Percentiles rank a stretch among this genome's conserved stretches.
Evolutionary conservation across 2,113 vertebrate species (phyloP).

Genomic region (Heliornis fulica): DNA sequence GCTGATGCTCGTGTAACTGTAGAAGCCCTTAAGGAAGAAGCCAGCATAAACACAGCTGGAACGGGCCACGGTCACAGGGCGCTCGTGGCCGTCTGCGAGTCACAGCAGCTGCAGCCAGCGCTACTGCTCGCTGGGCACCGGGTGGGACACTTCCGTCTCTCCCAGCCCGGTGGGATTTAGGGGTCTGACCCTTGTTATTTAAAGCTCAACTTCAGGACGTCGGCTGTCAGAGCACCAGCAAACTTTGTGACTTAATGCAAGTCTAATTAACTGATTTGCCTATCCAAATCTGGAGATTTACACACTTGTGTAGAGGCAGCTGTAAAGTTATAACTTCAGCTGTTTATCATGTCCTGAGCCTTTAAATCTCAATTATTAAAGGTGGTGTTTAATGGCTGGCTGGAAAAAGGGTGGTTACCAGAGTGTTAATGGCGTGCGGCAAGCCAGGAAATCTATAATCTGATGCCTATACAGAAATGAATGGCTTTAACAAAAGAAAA

Average conservation of each 20-base stretch:
- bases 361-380: slow-evolving; percentile 74
- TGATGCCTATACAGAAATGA: slow-evolving; percentile 21
- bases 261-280: slow-evolving; percentile 40
- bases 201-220: not conserved
- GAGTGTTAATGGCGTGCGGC: not conserved
- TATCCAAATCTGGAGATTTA: slow-evolving; percentile 38
- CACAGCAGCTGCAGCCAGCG: not conserved
- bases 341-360: slow-evolving; percentile 52
- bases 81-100: not conserved
- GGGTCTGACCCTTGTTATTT: slow-evolving; percentile 7
- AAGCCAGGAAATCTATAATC: slow-evolving; percentile 34
- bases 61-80: not conserved
- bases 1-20: not conserved
- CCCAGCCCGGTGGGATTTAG: not conserved
- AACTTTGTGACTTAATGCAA: slow-evolving; percentile 37
- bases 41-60: slow-evolving; percentile 58
- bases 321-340: slow-evolving; percentile 61
- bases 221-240: not conserved
- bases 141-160: not conserved
- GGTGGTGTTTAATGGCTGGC: slow-evolving; percentile 43
- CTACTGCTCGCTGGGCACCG: slow-evolving; percentile 19
- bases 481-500: slow-evolving; percentile 28
- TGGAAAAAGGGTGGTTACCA: slow-evolving; percentile 5
- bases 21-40: slow-evolving; percentile 32
- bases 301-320: slow-evolving; percentile 23